phyloP scores from a whole-genome alignment of 1,140 invertebrate genomes.

The Drosophila bipectinata region DNA sequence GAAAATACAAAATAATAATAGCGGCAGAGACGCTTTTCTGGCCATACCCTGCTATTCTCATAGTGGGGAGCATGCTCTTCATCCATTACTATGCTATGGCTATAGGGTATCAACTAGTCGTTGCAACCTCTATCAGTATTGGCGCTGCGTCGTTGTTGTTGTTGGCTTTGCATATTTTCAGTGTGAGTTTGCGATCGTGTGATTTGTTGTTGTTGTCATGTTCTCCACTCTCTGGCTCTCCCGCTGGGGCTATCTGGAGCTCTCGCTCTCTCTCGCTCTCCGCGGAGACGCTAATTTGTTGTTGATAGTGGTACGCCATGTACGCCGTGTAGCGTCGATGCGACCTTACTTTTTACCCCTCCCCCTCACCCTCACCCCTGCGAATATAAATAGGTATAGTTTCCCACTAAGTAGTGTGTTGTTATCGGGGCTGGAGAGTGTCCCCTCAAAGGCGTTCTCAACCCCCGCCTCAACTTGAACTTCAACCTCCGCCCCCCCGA shows the following conservation, averaged over 20 bases:
- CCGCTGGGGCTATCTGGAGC: not conserved
- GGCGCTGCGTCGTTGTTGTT: slow-evolving; percentile 44
- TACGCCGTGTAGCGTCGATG: slow-evolving; percentile 26
- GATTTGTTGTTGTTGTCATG: slow-evolving; percentile 25
- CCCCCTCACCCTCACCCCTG: too few species aligned
- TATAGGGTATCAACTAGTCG: slow-evolving; percentile 8
- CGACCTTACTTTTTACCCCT: slow-evolving; percentile 30
- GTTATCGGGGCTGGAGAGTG: not conserved
- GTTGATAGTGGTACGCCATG: slow-evolving; percentile 29
- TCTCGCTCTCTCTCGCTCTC: slow-evolving; percentile 37
- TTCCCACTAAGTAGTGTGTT: not conserved
- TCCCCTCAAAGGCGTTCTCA: too few species aligned
- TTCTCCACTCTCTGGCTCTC: too few species aligned
- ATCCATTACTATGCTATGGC: too few species aligned
- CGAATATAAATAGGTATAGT: not conserved
- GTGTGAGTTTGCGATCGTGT: slow-evolving; percentile 42
- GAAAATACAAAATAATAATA: slow-evolving; percentile 53
- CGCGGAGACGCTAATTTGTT: slow-evolving; percentile 43
- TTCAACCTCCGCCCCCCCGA: too few species aligned
- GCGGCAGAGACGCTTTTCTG: slow-evolving; percentile 3
- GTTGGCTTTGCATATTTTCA: slow-evolving; percentile 36
- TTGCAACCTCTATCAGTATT: slow-evolving; percentile 18
- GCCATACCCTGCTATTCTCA: not conserved
- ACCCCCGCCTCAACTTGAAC: not conserved
- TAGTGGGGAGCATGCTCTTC: not conserved